A percentile compares a stretch with the other conserved stretches of the same genome.
phyloP scores from a whole-genome alignment of 2,113 vertebrate genomes.

The Zapornia atra region DNA sequence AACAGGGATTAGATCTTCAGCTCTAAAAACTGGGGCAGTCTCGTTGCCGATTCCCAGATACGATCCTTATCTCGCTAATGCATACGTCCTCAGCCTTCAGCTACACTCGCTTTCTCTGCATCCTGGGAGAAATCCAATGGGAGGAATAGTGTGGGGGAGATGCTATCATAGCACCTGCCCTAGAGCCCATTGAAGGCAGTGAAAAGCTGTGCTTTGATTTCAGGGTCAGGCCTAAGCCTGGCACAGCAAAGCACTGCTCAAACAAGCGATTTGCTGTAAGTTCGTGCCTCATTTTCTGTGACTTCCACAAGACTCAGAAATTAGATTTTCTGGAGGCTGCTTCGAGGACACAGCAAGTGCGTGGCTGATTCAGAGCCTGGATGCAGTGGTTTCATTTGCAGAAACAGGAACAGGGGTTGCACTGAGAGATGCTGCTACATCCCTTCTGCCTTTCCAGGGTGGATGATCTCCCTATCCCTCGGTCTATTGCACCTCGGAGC shows the following conservation, averaged over 20 bases:
- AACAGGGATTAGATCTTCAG: conserved; percentile 8
- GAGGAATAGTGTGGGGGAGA: neutral
- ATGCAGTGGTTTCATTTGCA: neutral
- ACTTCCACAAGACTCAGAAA: neutral
- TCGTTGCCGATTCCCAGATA: neutral
- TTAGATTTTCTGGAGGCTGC: neutral
- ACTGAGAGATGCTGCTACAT: neutral
- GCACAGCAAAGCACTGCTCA: neutral
- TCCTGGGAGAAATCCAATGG: neutral
- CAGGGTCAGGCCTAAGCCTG: neutral
- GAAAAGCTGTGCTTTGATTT: neutral
- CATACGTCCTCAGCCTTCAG: neutral
- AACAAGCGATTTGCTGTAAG: neutral
- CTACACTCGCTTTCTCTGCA: neutral
- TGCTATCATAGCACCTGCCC: neutral
- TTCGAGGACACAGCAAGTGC: neutral
- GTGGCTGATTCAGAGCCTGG: neutral
- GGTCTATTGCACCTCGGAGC: fast-evolving
- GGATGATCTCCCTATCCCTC: neutral
- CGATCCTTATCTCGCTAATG: neutral
- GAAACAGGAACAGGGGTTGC: neutral
- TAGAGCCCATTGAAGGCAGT: neutral
- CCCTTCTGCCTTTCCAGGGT: neutral
- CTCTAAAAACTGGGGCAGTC: neutral
- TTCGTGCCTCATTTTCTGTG: neutral